Evolutionary conservation across 2,797 vertebrate genomes (phyloP).

Genomic region (Chloroceryle amazona): DNA sequence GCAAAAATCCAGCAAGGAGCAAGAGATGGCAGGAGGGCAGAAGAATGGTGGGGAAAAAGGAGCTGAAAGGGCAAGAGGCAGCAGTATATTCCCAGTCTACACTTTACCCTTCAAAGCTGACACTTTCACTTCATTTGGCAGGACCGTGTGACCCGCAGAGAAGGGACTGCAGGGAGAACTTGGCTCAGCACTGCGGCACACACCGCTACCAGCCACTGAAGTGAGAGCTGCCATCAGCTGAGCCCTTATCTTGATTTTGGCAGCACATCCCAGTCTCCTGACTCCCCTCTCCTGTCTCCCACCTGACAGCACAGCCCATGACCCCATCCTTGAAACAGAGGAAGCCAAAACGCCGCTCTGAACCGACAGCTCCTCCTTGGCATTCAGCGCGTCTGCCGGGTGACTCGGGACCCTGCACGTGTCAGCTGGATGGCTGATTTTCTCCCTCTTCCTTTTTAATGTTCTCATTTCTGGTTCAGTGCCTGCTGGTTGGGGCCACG

Average conservation of each 20-base stretch:
- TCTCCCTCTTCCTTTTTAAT: background rate
- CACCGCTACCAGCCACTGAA: fast-evolving
- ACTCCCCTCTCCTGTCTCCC: background rate
- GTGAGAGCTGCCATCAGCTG: background rate
- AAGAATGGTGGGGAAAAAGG: fast-evolving
- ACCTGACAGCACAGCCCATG: background rate
- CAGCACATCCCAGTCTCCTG: background rate
- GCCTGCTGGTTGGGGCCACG: background rate
- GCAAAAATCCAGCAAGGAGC: background rate
- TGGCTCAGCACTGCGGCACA: background rate
- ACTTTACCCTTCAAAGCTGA: background rate
- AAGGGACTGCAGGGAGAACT: background rate
- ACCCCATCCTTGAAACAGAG: background rate
- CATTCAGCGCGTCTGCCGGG: background rate
- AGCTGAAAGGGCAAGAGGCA: background rate
- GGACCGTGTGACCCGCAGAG: fast-evolving
- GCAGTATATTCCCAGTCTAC: background rate
- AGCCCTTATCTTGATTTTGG: background rate
- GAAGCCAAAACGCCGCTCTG: fast-evolving
- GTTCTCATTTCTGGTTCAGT: constrained; percentile 18
- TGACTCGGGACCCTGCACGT: fast-evolving
- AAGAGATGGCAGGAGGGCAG: background rate
- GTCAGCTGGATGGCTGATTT: background rate
- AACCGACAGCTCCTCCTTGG: background rate
- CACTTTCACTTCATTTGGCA: background rate